Percentiles rank a stretch among this genome's conserved stretches.
These are phyloP conservation scores for Megaceryle maxima DNA, from an alignment of 2,113 vertebrate species.

Conservation along the genomic window DNA sequence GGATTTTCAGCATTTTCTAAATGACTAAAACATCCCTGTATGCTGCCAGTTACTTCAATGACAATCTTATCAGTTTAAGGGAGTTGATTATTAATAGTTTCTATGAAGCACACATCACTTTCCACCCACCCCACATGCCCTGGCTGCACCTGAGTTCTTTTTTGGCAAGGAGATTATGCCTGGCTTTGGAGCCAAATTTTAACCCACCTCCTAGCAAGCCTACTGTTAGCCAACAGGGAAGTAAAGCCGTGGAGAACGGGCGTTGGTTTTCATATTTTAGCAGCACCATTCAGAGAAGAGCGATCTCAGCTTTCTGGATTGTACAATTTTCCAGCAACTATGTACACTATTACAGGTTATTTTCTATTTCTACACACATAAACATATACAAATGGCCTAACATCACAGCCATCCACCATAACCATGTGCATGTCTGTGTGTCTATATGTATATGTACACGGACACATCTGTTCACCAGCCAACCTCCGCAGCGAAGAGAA, in stretches of 20 bases:
- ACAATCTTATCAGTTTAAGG: neutral
- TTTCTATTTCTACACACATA: neutral
- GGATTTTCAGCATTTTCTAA: neutral
- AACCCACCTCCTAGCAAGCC: neutral
- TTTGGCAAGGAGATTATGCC: neutral
- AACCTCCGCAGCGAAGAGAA: neutral
- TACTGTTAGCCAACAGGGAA: neutral
- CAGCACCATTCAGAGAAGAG: neutral
- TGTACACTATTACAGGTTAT: neutral
- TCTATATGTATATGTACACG: neutral
- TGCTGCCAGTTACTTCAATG: accelerated
- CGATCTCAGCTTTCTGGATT: neutral
- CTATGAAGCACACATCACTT: neutral
- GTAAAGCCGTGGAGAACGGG: neutral
- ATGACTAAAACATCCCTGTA: neutral
- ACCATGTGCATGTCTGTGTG: neutral
- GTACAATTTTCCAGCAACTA: neutral
- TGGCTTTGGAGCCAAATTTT: neutral
- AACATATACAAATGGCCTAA: neutral
- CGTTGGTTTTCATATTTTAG: neutral
- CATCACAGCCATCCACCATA: neutral
- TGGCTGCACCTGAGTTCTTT: neutral
- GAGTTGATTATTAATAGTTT: slow-evolving; percentile 15
- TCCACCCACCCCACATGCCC: accelerated
- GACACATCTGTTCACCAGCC: neutral